These are phyloP conservation scores for Trichopoda pennipes DNA, from an alignment of 2,888 invertebrate species.

Conservation along the genomic window DNA sequence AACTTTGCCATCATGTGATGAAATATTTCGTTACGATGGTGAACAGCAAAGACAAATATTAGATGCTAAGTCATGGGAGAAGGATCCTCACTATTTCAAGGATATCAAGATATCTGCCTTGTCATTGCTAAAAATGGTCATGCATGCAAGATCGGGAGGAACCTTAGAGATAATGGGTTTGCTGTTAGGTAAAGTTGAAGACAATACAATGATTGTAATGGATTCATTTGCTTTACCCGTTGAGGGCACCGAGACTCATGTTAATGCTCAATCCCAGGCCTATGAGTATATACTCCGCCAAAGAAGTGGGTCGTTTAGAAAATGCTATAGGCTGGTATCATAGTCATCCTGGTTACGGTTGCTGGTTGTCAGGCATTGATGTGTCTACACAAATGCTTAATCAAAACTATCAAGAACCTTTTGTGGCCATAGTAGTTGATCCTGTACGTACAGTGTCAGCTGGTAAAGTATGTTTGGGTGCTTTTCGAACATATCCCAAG, in stretches of 20 bases:
- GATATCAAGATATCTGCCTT: constrained; percentile 98
- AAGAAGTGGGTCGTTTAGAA: constrained; percentile 95
- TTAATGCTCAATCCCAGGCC: constrained; percentile 98
- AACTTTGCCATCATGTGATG: constrained; percentile 91
- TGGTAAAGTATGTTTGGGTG: constrained; percentile 99
- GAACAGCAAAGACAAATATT: constrained; percentile 98
- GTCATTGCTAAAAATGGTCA: constrained; percentile 99
- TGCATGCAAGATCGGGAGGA: constrained; percentile 98
- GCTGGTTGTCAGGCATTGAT: constrained; percentile 99
- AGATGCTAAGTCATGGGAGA: constrained; percentile 91
- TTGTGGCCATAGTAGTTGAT: constrained; percentile 99
- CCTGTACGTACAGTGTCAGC: constrained; percentile 98
- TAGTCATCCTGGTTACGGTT: constrained; percentile 99
- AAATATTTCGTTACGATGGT: constrained; percentile 97
- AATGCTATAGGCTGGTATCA: constrained; percentile 99
- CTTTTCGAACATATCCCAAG: constrained; percentile 95
- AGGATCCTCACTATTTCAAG: constrained; percentile 96
- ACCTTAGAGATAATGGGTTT: constrained; percentile 98
- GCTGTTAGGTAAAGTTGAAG: constrained; percentile 95
- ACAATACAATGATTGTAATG: constrained; percentile 99
- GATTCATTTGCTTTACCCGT: constrained; percentile 99
- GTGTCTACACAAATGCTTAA: constrained; percentile 99
- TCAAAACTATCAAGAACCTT: constrained; percentile 99
- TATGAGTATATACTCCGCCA: constrained; percentile 99
- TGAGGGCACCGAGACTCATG: constrained; percentile 96